Base-by-base conservation (phyloP, 2,113 vertebrate species). In the Acanthochromis polyacanthus region DNA sequence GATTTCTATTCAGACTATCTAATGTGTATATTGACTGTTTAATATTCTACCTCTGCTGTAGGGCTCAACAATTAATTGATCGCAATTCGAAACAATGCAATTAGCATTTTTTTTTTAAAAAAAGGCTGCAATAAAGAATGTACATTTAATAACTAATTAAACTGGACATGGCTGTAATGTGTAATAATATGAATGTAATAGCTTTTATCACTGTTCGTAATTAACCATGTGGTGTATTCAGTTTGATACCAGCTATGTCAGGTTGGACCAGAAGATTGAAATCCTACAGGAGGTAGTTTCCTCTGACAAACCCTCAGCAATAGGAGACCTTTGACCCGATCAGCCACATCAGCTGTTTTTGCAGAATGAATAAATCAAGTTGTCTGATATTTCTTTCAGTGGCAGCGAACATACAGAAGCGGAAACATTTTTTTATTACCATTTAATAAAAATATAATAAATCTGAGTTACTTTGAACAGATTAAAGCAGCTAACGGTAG, bases 291-390 rank as follows among this genome's bases (percentile, higher is more conserved):
- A 80, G 75, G 65, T 75, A 15, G 8, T 14, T 20, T 73, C 57
- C 25, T n/a, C 10, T 61, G 15, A 59, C 6, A 48, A 10, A 30
- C 16, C 43, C 46, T 53, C 53, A n/a, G 15, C 38, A 23, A 10
- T 4, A 5, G 0, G 5, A 83, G 59, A 82, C 77, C 90, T 86
- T 89, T 92, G 79, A 87, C 84, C 81, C 58, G 3, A 46, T 5
- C 57, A 59, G 86, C 87, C 91, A 93, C 84, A 87, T 91, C 87
- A 80, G 1, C 83, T 70, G 9, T 45, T 50, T 30, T n/a, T 32
- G 15, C 25, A 38, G 7, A 10, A 19, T 0, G 14, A 10, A 12
- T 52, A 15, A 46, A 23, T 55, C 1, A 30, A 3, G 12, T 3
- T 22, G 0, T 20, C 1, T 17, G 7, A 30, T 1, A 60, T 53